Evolutionary conservation across 92 coral and sea anemone genomes (phyloP).

Genomic region (Epizoanthus fatuus): DNA sequence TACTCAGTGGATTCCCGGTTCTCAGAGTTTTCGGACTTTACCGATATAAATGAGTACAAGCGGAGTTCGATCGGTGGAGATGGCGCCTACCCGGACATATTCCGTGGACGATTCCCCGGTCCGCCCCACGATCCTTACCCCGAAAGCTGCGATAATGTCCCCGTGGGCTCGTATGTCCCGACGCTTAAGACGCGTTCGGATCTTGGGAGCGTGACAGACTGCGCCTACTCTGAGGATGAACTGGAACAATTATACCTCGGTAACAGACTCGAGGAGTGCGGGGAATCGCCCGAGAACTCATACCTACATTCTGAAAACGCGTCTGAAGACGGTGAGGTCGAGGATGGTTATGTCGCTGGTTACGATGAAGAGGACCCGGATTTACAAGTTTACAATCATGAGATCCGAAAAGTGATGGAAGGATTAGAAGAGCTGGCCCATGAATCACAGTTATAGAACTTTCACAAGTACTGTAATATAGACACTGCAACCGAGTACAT

Average conservation of each 20-base stretch:
- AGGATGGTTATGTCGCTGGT: slow-evolving; percentile 26
- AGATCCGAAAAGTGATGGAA: slow-evolving; percentile 85
- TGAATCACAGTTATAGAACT: slow-evolving; percentile 82
- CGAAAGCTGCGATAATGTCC: slow-evolving; percentile 83
- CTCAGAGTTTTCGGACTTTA: slow-evolving; percentile 85
- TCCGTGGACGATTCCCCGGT: slow-evolving; percentile 84
- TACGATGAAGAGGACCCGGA: slow-evolving; percentile 27
- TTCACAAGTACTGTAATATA: not conserved
- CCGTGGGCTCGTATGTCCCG: slow-evolving; percentile 87
- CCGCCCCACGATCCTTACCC: slow-evolving; percentile 94
- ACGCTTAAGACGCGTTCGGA: slow-evolving; percentile 85
- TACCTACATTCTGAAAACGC: slow-evolving; percentile 91
- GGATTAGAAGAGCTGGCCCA: slow-evolving; percentile 80
- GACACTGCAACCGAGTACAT: not conserved
- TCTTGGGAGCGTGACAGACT: slow-evolving; percentile 88
- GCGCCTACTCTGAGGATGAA: slow-evolving; percentile 86
- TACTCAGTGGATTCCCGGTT: slow-evolving; percentile 87
- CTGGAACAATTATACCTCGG: slow-evolving; percentile 90
- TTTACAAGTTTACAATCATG: slow-evolving; percentile 68
- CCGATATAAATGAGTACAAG: slow-evolving; percentile 75
- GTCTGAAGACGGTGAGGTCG: slow-evolving; percentile 78
- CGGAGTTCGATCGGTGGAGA: slow-evolving; percentile 66
- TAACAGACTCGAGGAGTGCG: slow-evolving; percentile 91
- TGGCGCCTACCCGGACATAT: slow-evolving; percentile 74
- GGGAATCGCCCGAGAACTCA: slow-evolving; percentile 91